Conservation (phyloP, 2,888 invertebrate genomes). For the Diplolepis rosae region DNA sequence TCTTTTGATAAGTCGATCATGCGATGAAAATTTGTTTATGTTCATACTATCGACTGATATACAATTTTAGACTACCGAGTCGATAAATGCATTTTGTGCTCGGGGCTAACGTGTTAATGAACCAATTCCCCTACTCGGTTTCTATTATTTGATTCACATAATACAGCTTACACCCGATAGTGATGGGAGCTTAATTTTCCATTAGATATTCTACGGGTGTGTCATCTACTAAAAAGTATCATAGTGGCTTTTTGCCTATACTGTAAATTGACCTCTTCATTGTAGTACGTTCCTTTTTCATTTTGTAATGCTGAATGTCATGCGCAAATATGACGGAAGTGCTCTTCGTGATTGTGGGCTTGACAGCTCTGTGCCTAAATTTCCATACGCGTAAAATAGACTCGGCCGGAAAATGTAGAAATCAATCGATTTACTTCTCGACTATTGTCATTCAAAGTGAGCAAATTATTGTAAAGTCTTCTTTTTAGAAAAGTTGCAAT, state of each 20-base stretch:
- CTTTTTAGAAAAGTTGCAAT: background rate
- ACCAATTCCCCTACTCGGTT: constrained; percentile 11
- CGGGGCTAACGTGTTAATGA: background rate
- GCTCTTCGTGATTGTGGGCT: constrained; percentile 6
- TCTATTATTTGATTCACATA: constrained; percentile 8
- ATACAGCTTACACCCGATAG: background rate
- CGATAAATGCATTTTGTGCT: background rate
- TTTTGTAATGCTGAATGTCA: background rate
- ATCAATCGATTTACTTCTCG: constrained; percentile 10
- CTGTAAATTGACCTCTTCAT: background rate
- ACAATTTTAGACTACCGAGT: background rate
- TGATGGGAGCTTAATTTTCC: background rate
- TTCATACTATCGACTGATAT: background rate
- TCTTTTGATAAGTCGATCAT: constrained; percentile 1
- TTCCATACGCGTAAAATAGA: background rate
- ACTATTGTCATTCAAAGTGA: background rate
- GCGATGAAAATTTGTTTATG: background rate
- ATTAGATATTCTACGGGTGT: background rate
- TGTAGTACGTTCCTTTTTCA: background rate
- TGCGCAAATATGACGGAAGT: constrained; percentile 4
- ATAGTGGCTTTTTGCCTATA: background rate
- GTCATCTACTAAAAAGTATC: no score
- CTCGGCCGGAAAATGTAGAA: background rate
- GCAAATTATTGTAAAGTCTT: background rate
- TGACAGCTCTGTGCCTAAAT: background rate